Evolutionary conservation across 2,888 invertebrate genomes (phyloP).

Genomic region (Acronicta alni): DNA sequence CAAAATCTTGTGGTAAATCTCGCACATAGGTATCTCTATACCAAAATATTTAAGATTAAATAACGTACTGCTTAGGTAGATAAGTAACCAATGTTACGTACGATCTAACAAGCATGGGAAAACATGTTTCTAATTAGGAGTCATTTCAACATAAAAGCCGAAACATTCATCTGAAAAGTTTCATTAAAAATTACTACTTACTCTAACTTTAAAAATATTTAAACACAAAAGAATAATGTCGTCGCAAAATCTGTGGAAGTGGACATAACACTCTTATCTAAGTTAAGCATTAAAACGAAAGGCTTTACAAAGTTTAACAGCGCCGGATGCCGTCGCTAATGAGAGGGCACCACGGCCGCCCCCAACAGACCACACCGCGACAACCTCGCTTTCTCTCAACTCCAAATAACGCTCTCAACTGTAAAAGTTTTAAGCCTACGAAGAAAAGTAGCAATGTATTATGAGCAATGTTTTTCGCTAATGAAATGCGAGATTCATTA

Average conservation of each 20-base stretch:
- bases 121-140: no score
- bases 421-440: constrained; percentile 19
- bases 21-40: background rate
- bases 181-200: no score
- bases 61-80: background rate
- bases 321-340: constrained; percentile 50
- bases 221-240: constrained; percentile 18
- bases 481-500: constrained; percentile 52
- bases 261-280: constrained; percentile 45
- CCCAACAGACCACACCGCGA: constrained; percentile 2
- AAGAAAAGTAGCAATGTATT: constrained; percentile 47
- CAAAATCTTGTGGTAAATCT: background rate
- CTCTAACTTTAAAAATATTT: background rate
- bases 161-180: no score
- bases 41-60: background rate
- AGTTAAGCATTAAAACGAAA: constrained; percentile 49
- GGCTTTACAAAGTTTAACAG: constrained; percentile 46
- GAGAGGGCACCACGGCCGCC: constrained; percentile 41
- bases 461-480: constrained; percentile 20
- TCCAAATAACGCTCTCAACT: constrained; percentile 22
- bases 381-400: constrained; percentile 6
- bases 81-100: background rate
- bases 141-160: no score
- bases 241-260: constrained; percentile 32
- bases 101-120: no score